Evolutionary conservation across 2,888 invertebrate species (phyloP).

Genomic region (Ectemnius continuus): DNA sequence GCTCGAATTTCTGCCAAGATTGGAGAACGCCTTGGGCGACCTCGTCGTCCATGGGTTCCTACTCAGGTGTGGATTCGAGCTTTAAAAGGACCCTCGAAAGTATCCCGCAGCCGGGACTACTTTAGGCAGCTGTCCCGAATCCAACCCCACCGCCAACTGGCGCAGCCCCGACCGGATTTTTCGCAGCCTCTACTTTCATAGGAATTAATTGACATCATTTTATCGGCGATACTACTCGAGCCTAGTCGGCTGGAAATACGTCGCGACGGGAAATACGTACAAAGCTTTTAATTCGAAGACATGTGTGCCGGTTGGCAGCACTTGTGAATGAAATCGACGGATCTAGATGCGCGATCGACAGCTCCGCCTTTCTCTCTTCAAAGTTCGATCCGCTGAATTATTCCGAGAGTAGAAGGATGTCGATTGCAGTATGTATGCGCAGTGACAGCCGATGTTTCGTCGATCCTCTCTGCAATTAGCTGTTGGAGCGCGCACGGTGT

Average conservation of each 20-base stretch:
- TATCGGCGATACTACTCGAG: no score
- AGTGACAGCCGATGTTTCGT: constrained; percentile 21
- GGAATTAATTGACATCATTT: no score
- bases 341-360: constrained; percentile 6
- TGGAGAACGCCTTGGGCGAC: constrained; percentile 51
- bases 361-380: constrained; percentile 1
- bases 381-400: constrained; percentile 15
- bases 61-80: constrained; percentile 27
- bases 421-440: constrained; percentile 8
- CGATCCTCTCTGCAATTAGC: not conserved
- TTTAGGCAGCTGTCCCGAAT: not conserved
- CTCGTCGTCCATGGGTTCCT: constrained; percentile 33
- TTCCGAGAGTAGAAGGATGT: constrained; percentile 35
- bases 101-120: not conserved
- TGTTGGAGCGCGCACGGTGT: not conserved
- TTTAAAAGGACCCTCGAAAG: constrained; percentile 34
- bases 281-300: constrained; percentile 1
- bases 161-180: no score
- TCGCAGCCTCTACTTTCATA: no score
- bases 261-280: no score
- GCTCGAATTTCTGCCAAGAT: constrained; percentile 63
- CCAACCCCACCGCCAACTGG: not conserved
- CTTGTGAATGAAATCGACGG: constrained; percentile 1
- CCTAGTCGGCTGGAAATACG: no score
- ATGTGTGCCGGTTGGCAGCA: not conserved